These are phyloP conservation scores for Heloderma charlesbogerti DNA, from an alignment of 2,113 vertebrate genomes.

Conservation along the genomic window DNA sequence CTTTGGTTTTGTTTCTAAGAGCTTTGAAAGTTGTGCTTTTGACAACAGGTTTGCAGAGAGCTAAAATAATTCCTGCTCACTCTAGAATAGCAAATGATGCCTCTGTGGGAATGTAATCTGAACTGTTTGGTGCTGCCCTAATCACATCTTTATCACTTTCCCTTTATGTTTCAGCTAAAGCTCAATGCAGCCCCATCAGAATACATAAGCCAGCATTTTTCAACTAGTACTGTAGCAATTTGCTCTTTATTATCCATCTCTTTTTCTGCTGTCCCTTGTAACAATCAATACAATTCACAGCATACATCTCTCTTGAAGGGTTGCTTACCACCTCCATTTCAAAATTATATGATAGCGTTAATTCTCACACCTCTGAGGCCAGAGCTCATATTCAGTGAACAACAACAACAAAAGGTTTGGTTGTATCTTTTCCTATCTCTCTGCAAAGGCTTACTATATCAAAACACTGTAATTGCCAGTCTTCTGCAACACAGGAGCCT, in stretches of 20 bases:
- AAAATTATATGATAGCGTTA: slow-evolving; percentile 13
- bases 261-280: slow-evolving; percentile 47
- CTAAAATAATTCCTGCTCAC: slow-evolving; percentile 52
- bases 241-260: slow-evolving; percentile 58
- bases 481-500: rapidly evolving
- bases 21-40: neutral
- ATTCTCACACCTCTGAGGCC: slow-evolving; percentile 36
- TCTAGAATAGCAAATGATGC: slow-evolving; percentile 26
- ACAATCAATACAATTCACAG: slow-evolving; percentile 44
- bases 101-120: slow-evolving; percentile 64
- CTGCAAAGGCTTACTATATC: slow-evolving; percentile 4
- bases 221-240: slow-evolving; percentile 42
- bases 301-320: slow-evolving; percentile 63
- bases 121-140: slow-evolving; percentile 46
- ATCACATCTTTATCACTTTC: slow-evolving; percentile 67
- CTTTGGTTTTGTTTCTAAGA: slow-evolving; percentile 51
- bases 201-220: slow-evolving; percentile 63
- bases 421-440: neutral
- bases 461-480: neutral
- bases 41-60: slow-evolving; percentile 21
- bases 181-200: slow-evolving; percentile 63
- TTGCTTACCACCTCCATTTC: slow-evolving; percentile 57
- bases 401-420: neutral
- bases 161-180: slow-evolving; percentile 57
- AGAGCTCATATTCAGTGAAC: slow-evolving; percentile 23